Evolutionary conservation across 2,113 vertebrate species (phyloP), one percentile per base, ranked within the genome.

Genomic region (Grammomys surdaster): DNA sequence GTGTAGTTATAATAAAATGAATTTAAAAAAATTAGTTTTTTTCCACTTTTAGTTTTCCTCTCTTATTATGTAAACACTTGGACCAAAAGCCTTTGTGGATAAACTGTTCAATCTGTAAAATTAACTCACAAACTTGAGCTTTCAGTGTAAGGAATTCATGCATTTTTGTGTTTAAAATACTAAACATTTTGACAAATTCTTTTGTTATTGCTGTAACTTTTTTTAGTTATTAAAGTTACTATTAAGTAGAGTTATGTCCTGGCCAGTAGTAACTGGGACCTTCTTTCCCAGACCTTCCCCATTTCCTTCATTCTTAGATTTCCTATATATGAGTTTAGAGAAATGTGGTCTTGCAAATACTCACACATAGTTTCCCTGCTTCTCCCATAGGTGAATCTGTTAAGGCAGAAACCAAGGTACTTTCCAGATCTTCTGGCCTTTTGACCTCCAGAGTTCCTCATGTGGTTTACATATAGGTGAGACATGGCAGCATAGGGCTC

Each of bases 401-500:
- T 43, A 20, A 36, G 46, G 60, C 40, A 60, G 36, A 70, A 75
- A 40, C 17, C n/a, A 14, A 1, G 26, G 5, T 13, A 7, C 31
- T 54, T 51, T 3, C 13, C 2, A 22, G 33, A 14, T 43, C 19
- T n/a, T 40, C 0, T 0, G 48, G 36, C 16, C 51, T 22, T 43
- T 13, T 4, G n/a, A 36, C 3, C 17, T 65, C 13, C 4, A 2
- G 4, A 63, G 56, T 22, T 13, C 20, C 70, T 16, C 7, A 19
- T 17, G 72, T 7, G 10, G 31, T 28, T 70, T 60, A 20, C 24
- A 0, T 10, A 1, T 8, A 58, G 67, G 36, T 0, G 0, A n/a
- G 82, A 91, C 56, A n/a, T 67, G 48, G 63, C 90, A 93, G 88
- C 88, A 69, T 90, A 19, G 95, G 90, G 54, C 58, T 96, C 88